Evolutionary conservation across 2,797 vertebrate species (phyloP), one percentile per base, ranked within the genome.

Genomic region (Macropodus opercularis): DNA sequence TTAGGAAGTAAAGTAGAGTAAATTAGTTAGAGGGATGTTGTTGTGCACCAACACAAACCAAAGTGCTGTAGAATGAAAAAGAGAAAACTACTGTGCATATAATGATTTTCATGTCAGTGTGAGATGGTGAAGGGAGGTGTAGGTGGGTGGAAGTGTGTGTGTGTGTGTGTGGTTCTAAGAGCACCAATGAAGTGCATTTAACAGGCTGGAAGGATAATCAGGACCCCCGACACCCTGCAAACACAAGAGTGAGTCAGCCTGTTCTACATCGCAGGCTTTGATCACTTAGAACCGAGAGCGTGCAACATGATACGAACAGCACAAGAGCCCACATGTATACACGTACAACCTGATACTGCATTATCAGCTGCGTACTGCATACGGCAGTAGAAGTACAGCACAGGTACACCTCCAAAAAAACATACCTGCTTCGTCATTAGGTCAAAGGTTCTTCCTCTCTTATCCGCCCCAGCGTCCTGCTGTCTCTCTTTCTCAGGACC

Each of bases 221-320:
- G 75, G 75, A 76, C 61, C 70, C 57, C 64, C 62, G 54, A 32
- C 5, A 9, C 59, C 62, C 72, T 44, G 49, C 38, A 46, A 78
- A 75, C 68, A 64, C 42, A 13, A 8, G 41, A 40, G 39, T 80
- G 79, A 80, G 60, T 84, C 84, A 81, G 61, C 24, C 59, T 29
- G 36, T 51, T 14, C 55, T 35, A 34, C 57, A 17, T 48, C 29
- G n/a, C 42, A 24, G 63, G 38, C 67, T 46, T n/a, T 8, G 35
- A 63, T 60, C 44, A 31, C 58, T 67, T 32, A 23, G 35, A 43
- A 51, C 52, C 34, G 41, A 52, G 12, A 4, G 14, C 13, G 11
- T 11, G 13, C 21, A 22, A 2, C 41, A 41, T 36, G 8, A n/a
- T 21, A 14, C 31, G 14, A 19, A 39, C 8, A 17, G 22, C 13